Evolutionary conservation across 2,797 vertebrate species (phyloP).

Genomic region (Phaenicophaeus curvirostris): DNA sequence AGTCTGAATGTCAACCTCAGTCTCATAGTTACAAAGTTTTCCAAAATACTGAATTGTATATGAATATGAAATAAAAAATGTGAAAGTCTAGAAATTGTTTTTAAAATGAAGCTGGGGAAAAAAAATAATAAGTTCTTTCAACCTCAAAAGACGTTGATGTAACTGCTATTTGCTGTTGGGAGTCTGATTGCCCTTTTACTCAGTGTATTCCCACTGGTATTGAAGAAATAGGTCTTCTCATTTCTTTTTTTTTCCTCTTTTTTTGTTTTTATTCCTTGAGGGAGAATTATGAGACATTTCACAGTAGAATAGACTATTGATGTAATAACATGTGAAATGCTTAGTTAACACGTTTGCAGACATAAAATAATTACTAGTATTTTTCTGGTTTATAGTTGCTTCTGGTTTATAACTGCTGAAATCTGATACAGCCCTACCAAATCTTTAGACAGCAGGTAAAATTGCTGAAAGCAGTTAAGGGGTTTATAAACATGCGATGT

Average conservation of each 20-base stretch:
- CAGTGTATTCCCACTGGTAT: background rate
- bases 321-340: background rate
- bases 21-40: background rate
- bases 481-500: background rate
- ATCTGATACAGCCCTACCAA: background rate
- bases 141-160: background rate
- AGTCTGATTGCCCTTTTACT: background rate
- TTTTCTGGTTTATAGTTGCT: conserved; percentile 6
- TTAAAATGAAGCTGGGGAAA: background rate
- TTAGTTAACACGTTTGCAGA: background rate
- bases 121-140: background rate
- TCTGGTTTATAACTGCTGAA: background rate
- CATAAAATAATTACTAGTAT: background rate
- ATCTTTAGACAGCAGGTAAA: background rate
- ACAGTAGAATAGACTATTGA: background rate
- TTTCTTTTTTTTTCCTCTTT: background rate
- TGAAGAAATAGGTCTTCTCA: background rate
- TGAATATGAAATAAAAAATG: background rate
- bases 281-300: background rate
- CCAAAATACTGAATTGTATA: background rate
- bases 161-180: background rate
- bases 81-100: background rate
- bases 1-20: conserved; percentile 3
- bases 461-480: background rate
- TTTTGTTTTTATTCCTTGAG: background rate